phyloP scores from a whole-genome alignment of 2,888 invertebrate species.

The Rhagonycha lutea region DNA sequence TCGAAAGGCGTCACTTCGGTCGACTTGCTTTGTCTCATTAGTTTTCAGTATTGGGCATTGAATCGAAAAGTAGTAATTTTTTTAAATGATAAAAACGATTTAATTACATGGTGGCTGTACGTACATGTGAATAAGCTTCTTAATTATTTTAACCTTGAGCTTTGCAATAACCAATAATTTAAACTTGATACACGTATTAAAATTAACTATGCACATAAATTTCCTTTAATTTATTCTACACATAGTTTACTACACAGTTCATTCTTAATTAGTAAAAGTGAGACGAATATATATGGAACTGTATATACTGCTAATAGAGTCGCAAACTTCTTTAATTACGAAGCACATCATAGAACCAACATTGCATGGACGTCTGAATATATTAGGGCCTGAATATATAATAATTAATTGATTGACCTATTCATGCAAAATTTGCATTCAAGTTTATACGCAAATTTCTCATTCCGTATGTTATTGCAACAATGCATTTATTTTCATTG shows the following conservation, averaged over 20 bases:
- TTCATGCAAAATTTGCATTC: slow-evolving; percentile 1
- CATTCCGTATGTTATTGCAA: not conserved
- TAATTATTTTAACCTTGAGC: slow-evolving; percentile 17
- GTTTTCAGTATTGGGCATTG: not conserved
- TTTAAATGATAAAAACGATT: not conserved
- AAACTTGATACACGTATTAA: slow-evolving; percentile 10
- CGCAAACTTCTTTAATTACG: not conserved
- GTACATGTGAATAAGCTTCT: slow-evolving; percentile 3
- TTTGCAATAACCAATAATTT: slow-evolving; percentile 18
- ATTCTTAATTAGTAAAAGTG: slow-evolving; percentile 5
- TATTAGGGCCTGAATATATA: not conserved
- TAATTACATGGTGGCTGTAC: not conserved
- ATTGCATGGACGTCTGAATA: not conserved
- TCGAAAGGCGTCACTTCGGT: not conserved
- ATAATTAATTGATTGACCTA: slow-evolving; percentile 1
- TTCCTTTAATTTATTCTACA: slow-evolving; percentile 13
- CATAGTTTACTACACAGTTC: not conserved
- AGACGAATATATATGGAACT: not conserved
- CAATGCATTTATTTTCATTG: not conserved
- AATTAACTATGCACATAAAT: slow-evolving; percentile 22
- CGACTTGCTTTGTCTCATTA: not conserved
- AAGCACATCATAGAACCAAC: not conserved
- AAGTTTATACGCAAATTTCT: not conserved
- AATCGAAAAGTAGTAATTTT: not conserved
- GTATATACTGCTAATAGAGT: not conserved